A percentile compares a stretch with the other conserved stretches of the same genome.
Conservation (phyloP, 2,797 vertebrate species). For the Limnodromus scolopaceus region DNA sequence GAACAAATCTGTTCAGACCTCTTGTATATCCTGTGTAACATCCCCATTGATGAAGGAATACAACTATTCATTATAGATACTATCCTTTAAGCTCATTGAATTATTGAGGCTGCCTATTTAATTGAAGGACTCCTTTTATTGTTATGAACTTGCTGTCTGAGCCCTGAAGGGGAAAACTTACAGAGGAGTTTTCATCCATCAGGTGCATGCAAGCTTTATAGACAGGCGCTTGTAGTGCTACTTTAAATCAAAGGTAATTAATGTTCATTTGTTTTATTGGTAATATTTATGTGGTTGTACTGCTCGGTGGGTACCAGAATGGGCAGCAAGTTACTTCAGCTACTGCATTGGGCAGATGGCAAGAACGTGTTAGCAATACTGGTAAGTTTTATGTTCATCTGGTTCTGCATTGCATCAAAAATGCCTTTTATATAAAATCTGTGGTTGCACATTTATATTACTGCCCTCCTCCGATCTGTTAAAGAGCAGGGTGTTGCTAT, state of each 20-base stretch:
- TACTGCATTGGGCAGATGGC: neutral
- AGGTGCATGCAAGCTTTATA: neutral
- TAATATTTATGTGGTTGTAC: neutral
- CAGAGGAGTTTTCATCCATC: neutral
- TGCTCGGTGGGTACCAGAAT: neutral
- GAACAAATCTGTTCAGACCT: neutral
- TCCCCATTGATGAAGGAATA: neutral
- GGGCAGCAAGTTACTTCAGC: neutral
- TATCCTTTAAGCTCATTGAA: neutral
- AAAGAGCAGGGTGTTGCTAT: neutral
- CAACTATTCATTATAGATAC: neutral
- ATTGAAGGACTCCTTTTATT: neutral
- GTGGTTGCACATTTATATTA: neutral
- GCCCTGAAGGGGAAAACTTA: neutral
- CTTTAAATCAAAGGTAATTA: neutral
- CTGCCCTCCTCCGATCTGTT: neutral
- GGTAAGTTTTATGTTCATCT: neutral
- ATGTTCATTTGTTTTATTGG: neutral
- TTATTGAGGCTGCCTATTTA: neutral
- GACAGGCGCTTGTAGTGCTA: neutral
- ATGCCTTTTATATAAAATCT: neutral
- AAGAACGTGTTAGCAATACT: neutral
- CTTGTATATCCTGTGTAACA: neutral
- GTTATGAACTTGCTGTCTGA: neutral
- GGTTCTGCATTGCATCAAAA: neutral